Percentiles rank a stretch among this genome's conserved stretches.
phyloP scores from a whole-genome alignment of 2,797 vertebrate species.

The Pterois miles region DNA sequence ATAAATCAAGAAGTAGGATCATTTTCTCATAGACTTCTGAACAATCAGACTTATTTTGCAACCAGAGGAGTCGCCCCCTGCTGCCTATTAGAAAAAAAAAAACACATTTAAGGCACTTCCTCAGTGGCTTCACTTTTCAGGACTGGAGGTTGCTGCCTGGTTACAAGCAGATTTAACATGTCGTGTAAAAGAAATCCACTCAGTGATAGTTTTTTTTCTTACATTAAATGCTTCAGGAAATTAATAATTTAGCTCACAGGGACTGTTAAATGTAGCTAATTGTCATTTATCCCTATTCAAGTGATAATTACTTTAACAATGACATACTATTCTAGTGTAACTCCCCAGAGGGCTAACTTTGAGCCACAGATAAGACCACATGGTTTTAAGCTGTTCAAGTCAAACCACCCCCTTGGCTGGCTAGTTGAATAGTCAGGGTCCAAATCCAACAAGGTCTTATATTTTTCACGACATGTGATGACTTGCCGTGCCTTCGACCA shows the following conservation, averaged over 20 bases:
- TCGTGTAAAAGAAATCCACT: neutral
- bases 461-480: neutral
- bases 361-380: constrained; percentile 31
- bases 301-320: constrained; percentile 17
- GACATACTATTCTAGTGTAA: neutral
- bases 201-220: neutral
- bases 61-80: neutral
- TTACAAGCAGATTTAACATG: neutral
- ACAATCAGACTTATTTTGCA: neutral
- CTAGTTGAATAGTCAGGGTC: constrained; percentile 4
- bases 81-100: neutral
- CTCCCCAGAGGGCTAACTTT: constrained; percentile 22
- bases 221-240: constrained; percentile 11
- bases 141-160: too few species aligned
- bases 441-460: constrained; percentile 31
- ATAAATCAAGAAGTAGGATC: too few species aligned
- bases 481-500: neutral
- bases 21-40: too few species aligned
- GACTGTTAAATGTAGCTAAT: constrained; percentile 8
- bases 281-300: constrained; percentile 29
- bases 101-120: neutral
- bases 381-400: constrained; percentile 41
- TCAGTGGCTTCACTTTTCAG: neutral
- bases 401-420: neutral
- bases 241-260: constrained; percentile 16